Percentiles rank a stretch among this genome's conserved stretches.
phyloP scores from a whole-genome alignment of 2,113 vertebrate genomes.

The Reinhardtius hippoglossoides region DNA sequence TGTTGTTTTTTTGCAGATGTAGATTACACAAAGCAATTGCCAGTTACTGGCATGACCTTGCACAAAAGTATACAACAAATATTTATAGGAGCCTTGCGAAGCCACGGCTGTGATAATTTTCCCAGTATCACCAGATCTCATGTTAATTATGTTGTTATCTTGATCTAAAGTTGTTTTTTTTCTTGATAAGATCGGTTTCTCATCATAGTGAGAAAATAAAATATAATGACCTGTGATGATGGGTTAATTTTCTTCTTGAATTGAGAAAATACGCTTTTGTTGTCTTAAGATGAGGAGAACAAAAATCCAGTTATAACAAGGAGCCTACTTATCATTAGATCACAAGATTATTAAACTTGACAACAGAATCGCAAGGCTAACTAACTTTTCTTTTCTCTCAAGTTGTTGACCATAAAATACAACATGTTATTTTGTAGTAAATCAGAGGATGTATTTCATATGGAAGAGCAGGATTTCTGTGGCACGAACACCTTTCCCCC shows the following conservation, averaged over 20 bases:
- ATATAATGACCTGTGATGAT: not conserved
- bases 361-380: not conserved
- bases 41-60: not conserved
- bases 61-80: not conserved
- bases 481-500: constrained; percentile 3
- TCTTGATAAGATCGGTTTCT: not conserved
- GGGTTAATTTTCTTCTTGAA: constrained; percentile 1
- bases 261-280: constrained; percentile 7
- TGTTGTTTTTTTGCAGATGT: not conserved
- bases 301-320: not conserved
- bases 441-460: not conserved
- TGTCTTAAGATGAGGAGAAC: constrained; percentile 13
- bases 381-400: not conserved
- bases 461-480: not conserved
- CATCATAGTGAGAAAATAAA: constrained; percentile 4
- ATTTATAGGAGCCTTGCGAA: not conserved
- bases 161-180: not conserved
- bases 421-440: not conserved
- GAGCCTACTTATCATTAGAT: not conserved
- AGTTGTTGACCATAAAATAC: not conserved
- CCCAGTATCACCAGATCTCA: not conserved
- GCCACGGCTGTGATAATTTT: not conserved
- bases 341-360: not conserved
- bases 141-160: constrained; percentile 13
- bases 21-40: not conserved